Evolutionary conservation across 2,888 invertebrate genomes (phyloP), one percentile per base, ranked within the genome.

Genomic region (Pharmacophagus antenor): DNA sequence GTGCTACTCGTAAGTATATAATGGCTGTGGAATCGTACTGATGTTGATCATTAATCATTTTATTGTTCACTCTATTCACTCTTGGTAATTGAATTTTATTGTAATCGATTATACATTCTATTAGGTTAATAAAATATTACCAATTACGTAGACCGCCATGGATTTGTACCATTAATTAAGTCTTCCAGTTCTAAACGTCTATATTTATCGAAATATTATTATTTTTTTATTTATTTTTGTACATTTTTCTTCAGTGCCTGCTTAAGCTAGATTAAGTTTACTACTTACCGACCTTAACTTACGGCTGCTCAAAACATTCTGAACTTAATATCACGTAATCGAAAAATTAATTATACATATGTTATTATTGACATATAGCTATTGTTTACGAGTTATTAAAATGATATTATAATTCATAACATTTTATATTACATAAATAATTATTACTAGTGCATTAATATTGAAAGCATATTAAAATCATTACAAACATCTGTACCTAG

Each of bases 21-120:
- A 90, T 88, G 90, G 90, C 90, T 90, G 90, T 90, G 90, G 88
- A 85, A 85, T 83, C 74, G 85, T 82, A 88, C 86, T 88, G 85
- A 88, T 80, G 76, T 83, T 84, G 80, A 82, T 79, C 77, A 80
- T 80, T 81, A 80, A 82, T 82, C 77, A 80, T 71, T 71, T 72
- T 80, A 18, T 44, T 44, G 68, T 69, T 82, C 76, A 72, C 79
- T 76, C 2, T 71, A 73, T 69, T 76, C 69, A 76, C 72, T 78
- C 72, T 79, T 72, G 58, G 75, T 76, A 65, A 68, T 79, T 80
- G 77, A 72, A 71, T 74, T 69, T 63, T 64, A 75, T 74, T 74
- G 68, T 72, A 70, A n/a, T n/a, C 37, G n/a, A 73, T 72, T 68
- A 72, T 73, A 76, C 71, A 79, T 74, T 75, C 73, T 70, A 64